Percentiles rank a stretch among this genome's conserved stretches.
Evolutionary conservation across 1,140 invertebrate genomes (phyloP).

Genomic region (Caerostris extrusa): DNA sequence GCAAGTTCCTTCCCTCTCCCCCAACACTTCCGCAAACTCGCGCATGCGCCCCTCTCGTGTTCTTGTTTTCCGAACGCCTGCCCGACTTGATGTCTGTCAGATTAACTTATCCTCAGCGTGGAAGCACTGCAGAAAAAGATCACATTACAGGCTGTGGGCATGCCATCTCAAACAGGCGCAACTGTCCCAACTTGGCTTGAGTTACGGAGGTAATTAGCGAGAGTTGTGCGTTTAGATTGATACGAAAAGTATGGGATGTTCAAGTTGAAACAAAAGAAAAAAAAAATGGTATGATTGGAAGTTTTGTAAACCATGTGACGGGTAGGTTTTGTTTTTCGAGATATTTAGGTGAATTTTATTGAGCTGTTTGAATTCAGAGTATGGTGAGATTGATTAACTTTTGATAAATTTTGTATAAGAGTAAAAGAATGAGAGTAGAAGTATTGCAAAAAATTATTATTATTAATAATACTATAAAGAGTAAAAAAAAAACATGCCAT

Average conservation of each 20-base stretch:
- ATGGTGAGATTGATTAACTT: too few species aligned
- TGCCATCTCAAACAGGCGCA: not conserved
- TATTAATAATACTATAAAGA: too few species aligned
- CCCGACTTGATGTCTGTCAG: slow-evolving; percentile 32
- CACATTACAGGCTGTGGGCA: slow-evolving; percentile 2
- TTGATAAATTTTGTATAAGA: too few species aligned
- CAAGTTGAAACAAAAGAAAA: not conserved
- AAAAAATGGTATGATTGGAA: not conserved
- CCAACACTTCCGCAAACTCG: not conserved
- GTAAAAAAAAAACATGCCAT: too few species aligned
- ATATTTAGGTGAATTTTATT: not conserved
- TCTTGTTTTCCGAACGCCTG: slow-evolving; percentile 43
- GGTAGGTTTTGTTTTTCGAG: not conserved
- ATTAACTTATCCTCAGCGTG: slow-evolving; percentile 12
- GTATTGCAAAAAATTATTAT: too few species aligned
- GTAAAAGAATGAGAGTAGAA: too few species aligned
- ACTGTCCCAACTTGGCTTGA: not conserved
- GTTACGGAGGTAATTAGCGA: not conserved
- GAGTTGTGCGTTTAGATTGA: too few species aligned
- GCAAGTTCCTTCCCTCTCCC: not conserved
- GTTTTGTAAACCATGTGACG: slow-evolving; percentile 16
- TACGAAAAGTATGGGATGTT: too few species aligned
- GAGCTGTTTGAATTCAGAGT: not conserved
- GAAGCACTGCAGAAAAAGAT: slow-evolving; percentile 36
- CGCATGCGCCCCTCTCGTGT: slow-evolving; percentile 30